Base-by-base conservation (phyloP, 2,888 invertebrate genomes). In the Rhodophaea formosa region DNA sequence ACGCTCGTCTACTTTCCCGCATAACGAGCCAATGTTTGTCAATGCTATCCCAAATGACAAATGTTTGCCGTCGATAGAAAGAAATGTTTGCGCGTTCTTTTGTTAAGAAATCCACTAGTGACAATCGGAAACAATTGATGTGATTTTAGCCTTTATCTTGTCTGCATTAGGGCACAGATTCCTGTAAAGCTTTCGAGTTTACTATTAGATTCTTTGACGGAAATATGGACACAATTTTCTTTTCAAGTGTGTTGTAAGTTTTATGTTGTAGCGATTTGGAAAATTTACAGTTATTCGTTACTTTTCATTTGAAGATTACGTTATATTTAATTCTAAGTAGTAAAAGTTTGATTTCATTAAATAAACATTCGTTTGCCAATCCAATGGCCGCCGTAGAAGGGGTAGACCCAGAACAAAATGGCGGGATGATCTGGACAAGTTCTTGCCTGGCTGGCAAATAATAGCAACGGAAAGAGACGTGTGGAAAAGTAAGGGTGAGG, bases 41-140 rank as follows among this genome's bases (percentile, higher is more conserved):
- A 77, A 76, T 59, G 69, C 64, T 62, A 61, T 56, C 63, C 63
- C 63, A 64, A 65, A 65, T 65, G 66, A 72, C 74, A 72, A 74
- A 76, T 78, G 72, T 81, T 81, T 78, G 71, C 66, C 59, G 62
- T 72, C 72, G 69, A 74, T 77, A 61, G 71, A 72, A 69, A 71
- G 74, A 73, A 62, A 72, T 65, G 68, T 74, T 72, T 71, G 70
- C 63, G 52, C 16, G 17, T 47, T 23, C 47, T 56, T 56, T 56
- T 45, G 45, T 55, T 55, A 55, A 45, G 30, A 55, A 42, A 56
- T 53, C 32, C 5, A 16, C 16, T 7, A 52, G 49, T 63, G 60
- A 71, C 75, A 68, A 47, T 70, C 70, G 68, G 56, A 58, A 35
- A 57, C 23, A 15, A 51, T 58, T 44, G 3, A 32, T 32, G 39